Percentiles rank a stretch among this genome's conserved stretches.
phyloP scores from a whole-genome alignment of 1,140 invertebrate species.

The Popillia japonica region DNA sequence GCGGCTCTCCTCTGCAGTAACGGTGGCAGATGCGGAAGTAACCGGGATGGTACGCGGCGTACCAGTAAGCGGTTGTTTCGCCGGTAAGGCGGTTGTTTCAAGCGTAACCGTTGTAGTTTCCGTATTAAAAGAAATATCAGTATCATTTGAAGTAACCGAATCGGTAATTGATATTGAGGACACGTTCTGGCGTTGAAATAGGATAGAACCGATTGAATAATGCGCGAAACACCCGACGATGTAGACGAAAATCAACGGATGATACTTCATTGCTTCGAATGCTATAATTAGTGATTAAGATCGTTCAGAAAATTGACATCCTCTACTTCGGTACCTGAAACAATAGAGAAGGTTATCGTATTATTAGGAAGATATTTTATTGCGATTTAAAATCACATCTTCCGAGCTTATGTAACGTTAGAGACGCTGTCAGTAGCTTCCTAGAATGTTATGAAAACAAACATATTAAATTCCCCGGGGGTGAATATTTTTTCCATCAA shows the following conservation, averaged over 20 bases:
- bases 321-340: too few species aligned
- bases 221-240: neutral
- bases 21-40: slow-evolving; percentile 9
- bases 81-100: neutral
- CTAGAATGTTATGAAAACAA: too few species aligned
- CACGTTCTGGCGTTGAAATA: slow-evolving; percentile 41
- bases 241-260: slow-evolving; percentile 30
- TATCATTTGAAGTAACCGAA: slow-evolving; percentile 8
- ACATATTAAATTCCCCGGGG: too few species aligned
- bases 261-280: slow-evolving; percentile 39
- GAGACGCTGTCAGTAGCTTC: too few species aligned
- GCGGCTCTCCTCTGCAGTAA: slow-evolving; percentile 42
- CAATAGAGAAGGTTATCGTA: too few species aligned
- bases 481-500: too few species aligned
- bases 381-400: too few species aligned
- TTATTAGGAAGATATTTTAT: too few species aligned
- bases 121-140: neutral
- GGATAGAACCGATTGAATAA: slow-evolving; percentile 8
- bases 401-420: too few species aligned
- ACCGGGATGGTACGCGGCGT: slow-evolving; percentile 31
- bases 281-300: too few species aligned
- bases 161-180: slow-evolving; percentile 38
- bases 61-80: slow-evolving; percentile 13
- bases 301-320: too few species aligned
- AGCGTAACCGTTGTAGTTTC: neutral